Base-by-base conservation (phyloP, 2,797 vertebrate genomes). In the Peromyscus eremicus region DNA sequence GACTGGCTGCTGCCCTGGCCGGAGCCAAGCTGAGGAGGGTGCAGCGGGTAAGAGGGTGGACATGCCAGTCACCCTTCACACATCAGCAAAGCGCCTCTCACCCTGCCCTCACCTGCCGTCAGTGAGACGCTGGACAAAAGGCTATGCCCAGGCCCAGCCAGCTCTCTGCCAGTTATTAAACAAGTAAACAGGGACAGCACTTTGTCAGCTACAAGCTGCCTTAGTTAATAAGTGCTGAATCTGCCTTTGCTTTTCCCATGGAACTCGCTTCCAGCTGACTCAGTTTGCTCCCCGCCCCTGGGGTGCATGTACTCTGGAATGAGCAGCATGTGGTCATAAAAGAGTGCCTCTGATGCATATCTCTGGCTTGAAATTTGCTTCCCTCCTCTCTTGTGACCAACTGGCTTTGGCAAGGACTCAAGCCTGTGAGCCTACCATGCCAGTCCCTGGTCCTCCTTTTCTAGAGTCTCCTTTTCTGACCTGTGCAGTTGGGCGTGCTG, bases 21-120 rank as follows among this genome's bases (percentile, higher is more conserved):
- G 99, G 99, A 98, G 99, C 99, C 98, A 99, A 99, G 99, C 99
- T 99, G 91, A 99, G 99, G 94, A 99, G 99, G 99, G 99, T 99
- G 32, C 99, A 99, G 77, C 98, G 99, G 99, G 99, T 99, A 98
- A 99, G 99, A 49, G 64, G 25, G 8, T 16, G 21, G 25, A 16
- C 4, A n/a, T 57, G 46, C 12, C 5, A 7, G n/a, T 29, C 23
- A 52, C 68, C 13, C 21, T 32, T 9, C 62, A 57, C 21, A 6
- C 17, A 17, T 16, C 34, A 14, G 37, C 49, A 60, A n/a, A n/a
- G 27, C 40, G 12, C 16, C 46, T 46, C 49, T 82, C 19, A 16
- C 66, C 49, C n/a, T 70, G 49, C 64, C 37, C 27, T 71, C 77
- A 43, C n/a, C n/a, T 57, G 46, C 8, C n/a, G 25, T 34, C 89